Base-by-base conservation (phyloP, 2,888 invertebrate species). In the Acronicta psi region DNA sequence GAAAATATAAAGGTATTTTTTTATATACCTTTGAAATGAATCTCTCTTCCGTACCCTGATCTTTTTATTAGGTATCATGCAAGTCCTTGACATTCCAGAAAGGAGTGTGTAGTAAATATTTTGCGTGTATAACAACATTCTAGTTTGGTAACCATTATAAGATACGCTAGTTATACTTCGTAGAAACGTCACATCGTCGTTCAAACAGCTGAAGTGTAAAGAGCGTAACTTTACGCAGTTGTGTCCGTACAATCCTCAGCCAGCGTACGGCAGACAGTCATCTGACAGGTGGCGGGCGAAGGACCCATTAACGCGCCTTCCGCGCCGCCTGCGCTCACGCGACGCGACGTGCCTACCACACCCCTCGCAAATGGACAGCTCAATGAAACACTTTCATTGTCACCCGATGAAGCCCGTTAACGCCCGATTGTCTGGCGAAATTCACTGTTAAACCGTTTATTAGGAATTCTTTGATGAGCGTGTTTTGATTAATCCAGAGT, bases 271-370 rank as follows among this genome's bases (percentile, higher is more conserved):
- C 73, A 52, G 91, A 90, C 91, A 90, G 79, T 91, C 85, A 92
- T 89, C 91, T 85, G 92, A 91, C 92, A 90, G 87, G 82, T 85
- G 82, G 83, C 79, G 74, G 73, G 77, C 77, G 78, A 79, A 81
- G 76, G 78, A 79, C 75, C 92, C 90, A 91, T 91, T 92, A 91
- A 86, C 84, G 84, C 73, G 80, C 79, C 77, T 85, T 84, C 83
- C 82, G 76, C 82, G 62, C 73, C 75, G 75, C 57, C 68, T 77
- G 73, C 75, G 75, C 51, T 79, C 70, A 81, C 77, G 67, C 73
- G 77, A 71, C 53, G 61, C 75, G 83, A 83, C 81, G 73, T 73
- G 70, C 23, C 64, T 56, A 50, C 45, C 69, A 53, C 68, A 60
- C 69, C 73, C 73, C 61, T 61, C 60, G 60, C 76, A 81, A 83